Evolutionary conservation across 1,140 invertebrate species (phyloP).

Genomic region (Heliconius eleuchia): DNA sequence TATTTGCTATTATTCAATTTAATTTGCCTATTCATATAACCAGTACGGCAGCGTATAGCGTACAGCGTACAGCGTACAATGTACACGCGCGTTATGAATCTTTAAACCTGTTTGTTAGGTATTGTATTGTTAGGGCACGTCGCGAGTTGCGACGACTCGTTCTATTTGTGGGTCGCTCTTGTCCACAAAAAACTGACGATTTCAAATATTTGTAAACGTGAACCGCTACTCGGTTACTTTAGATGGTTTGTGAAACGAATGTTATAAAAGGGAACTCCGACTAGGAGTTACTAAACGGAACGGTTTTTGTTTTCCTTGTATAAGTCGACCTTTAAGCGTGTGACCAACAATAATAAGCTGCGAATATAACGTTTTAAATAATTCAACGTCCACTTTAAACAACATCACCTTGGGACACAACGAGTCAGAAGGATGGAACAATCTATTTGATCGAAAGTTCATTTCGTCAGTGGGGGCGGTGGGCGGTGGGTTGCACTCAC

Average conservation of each 20-base stretch:
- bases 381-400: neutral
- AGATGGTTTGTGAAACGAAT: neutral
- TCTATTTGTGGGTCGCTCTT: slow-evolving; percentile 13
- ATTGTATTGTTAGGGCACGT: neutral
- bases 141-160: neutral
- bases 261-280: neutral
- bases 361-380: neutral
- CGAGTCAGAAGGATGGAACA: neutral
- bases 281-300: neutral
- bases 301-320: neutral
- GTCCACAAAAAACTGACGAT: slow-evolving; percentile 1
- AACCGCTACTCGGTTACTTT: neutral
- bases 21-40: no score
- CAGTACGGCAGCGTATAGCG: no score
- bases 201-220: slow-evolving; percentile 8
- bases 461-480: neutral
- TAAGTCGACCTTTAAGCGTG: neutral
- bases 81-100: neutral
- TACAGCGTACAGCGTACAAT: neutral
- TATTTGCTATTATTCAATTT: no score
- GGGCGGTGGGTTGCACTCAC: slow-evolving; percentile 42
- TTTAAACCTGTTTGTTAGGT: slow-evolving; percentile 12
- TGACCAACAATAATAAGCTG: neutral
- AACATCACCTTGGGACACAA: neutral
- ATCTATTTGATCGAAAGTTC: slow-evolving; percentile 6